phyloP scores from a whole-genome alignment of 1,140 invertebrate species.

The Proctacanthus coquilletti region DNA sequence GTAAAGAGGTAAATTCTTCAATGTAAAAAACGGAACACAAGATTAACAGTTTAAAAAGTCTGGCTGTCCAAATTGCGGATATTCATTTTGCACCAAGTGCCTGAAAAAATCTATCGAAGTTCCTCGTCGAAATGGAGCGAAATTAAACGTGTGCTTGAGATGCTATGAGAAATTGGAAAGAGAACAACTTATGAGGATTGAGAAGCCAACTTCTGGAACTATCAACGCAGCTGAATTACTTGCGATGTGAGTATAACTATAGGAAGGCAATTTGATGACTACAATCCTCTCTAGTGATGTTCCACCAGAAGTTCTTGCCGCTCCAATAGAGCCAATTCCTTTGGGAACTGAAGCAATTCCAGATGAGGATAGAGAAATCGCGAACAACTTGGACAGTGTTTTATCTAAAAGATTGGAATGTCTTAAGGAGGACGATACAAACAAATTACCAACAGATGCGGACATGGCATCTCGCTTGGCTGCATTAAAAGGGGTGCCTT shows the following conservation, averaged over 20 bases:
- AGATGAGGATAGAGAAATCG: conserved; percentile 12
- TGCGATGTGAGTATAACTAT: too few relatives aligned
- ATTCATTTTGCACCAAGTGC: conserved; percentile 47
- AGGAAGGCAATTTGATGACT: too few relatives aligned
- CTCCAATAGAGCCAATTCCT: background rate
- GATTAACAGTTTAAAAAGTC: conserved; percentile 25
- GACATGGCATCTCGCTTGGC: conserved; percentile 37
- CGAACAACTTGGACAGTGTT: conserved; percentile 26
- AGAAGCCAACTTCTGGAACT: too few relatives aligned
- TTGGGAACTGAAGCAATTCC: conserved; percentile 5
- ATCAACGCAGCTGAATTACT: too few relatives aligned
- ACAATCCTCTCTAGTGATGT: conserved; percentile 2
- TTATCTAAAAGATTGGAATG: conserved; percentile 42
- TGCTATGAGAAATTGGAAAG: conserved; percentile 16
- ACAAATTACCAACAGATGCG: conserved; percentile 24
- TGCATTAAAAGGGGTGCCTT: conserved; percentile 36
- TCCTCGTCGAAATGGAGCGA: conserved; percentile 16
- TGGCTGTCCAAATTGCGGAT: conserved; percentile 45
- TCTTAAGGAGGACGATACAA: conserved; percentile 31
- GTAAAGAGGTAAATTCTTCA: conserved; percentile 30
- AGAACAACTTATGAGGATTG: background rate
- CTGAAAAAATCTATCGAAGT: conserved; percentile 36
- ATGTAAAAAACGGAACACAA: conserved; percentile 3
- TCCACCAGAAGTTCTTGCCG: conserved; percentile 8
- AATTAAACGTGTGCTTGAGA: conserved; percentile 21